A percentile compares a stretch with the other conserved stretches of the same genome.
Evolutionary conservation across 2,113 vertebrate genomes (phyloP).

Genomic region (Sinocyclocheilus anshuiensis): DNA sequence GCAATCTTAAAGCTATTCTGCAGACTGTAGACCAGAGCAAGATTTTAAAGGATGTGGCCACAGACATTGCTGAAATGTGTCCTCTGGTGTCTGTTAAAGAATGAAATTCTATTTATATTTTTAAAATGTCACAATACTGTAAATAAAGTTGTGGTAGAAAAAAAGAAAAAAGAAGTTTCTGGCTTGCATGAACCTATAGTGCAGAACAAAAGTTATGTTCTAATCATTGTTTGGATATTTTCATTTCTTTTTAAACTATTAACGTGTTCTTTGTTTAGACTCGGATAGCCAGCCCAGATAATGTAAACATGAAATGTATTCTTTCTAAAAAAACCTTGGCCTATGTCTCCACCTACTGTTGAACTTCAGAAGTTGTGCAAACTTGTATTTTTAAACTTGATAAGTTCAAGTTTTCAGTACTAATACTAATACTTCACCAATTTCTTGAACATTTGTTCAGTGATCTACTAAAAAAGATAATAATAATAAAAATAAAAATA

Average conservation of each 20-base stretch:
- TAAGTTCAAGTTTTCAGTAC: background rate
- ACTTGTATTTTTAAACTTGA: background rate
- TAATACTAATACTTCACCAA: background rate
- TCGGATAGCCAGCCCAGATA: background rate
- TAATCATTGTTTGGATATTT: background rate
- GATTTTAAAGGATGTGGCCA: constrained; percentile 57
- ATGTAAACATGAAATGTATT: background rate
- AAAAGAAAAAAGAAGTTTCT: background rate
- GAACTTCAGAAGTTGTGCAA: background rate
- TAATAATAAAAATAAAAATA: background rate
- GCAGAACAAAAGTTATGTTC: background rate
- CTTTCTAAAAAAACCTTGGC: constrained; percentile 4
- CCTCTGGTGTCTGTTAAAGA: constrained; percentile 37
- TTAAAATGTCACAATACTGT: background rate
- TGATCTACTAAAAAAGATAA: background rate
- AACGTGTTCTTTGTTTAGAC: background rate
- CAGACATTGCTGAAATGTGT: constrained; percentile 54
- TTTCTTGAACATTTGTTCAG: background rate
- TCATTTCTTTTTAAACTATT: background rate
- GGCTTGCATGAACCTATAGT: background rate
- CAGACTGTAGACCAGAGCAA: constrained; percentile 66
- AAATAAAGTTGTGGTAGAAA: background rate
- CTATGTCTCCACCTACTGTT: constrained; percentile 59
- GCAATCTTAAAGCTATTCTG: constrained; percentile 74
- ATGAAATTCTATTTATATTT: background rate